Evolutionary conservation across 2,888 invertebrate species (phyloP), one percentile per base, ranked within the genome.

Genomic region (Nemapogon koenigi): DNA sequence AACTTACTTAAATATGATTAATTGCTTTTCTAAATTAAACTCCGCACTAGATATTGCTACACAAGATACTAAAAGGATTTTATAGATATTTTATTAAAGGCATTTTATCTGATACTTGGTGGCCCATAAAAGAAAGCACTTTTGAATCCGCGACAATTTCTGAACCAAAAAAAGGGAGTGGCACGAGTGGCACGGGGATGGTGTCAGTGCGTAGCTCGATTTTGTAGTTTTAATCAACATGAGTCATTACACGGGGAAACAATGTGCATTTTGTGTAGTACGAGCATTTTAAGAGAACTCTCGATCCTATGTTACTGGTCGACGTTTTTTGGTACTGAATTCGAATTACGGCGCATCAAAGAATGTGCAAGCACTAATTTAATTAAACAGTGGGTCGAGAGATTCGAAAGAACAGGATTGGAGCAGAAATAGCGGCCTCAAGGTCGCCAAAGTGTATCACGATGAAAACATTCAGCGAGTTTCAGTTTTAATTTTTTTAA

Each of bases 351-450:
- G 35, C 35, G 19, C 26, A 30, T 36, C 36, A 40, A 36, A 30
- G 36, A 37, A 16, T 37, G 27, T 18, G 15, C 40, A 36, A 40
- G 36, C 35, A 31, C 40, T 40, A 28, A 40, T 35, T 40, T 29
- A 29, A 27, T 40, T 22, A 35, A 16, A 13, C 35, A 36, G 29
- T 40, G 35, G 36, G 27, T 30, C 14, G 33, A 40, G 16, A 40
- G 25, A 36, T 40, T 40, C 17, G 28, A 40, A 40, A 32, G 27
- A 15, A 40, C 32, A 36, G 40, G 40, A 32, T 40, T 27, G 27
- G 37, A 31, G 18, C 40, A 37, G 32, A 40, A 40, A 37, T 37
- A 19, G 18, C 36, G 32, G 32, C 36, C 26, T 40, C 37, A 7
- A 11, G 37, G 40, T 35, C 40, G 40, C 17, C 31, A 30, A 26